These are phyloP conservation scores for Propithecus deckenii DNA, from an alignment of 2,797 vertebrate species.

Conservation along the genomic window DNA sequence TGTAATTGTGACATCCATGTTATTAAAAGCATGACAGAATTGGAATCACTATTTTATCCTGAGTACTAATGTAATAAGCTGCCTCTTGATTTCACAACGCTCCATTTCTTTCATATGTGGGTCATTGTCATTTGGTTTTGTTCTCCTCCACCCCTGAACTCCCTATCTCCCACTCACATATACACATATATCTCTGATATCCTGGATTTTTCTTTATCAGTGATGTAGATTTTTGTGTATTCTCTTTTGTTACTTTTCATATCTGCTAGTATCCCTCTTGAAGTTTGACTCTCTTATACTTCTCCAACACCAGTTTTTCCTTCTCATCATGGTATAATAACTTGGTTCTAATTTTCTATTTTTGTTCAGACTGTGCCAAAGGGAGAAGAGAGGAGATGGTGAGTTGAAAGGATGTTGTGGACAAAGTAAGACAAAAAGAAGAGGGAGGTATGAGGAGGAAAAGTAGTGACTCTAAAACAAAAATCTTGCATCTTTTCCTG, in stretches of 20 bases:
- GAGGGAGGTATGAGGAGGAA: neutral
- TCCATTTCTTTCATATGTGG: neutral
- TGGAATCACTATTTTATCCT: neutral
- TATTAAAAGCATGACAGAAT: neutral
- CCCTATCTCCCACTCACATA: neutral
- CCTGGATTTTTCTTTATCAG: neutral
- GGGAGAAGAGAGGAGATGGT: neutral
- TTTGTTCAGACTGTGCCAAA: neutral
- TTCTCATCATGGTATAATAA: neutral
- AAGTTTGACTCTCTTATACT: neutral
- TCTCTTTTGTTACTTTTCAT: neutral
- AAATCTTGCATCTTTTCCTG: neutral
- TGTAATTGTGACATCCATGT: neutral
- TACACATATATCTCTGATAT: neutral
- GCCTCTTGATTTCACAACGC: neutral
- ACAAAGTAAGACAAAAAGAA: neutral
- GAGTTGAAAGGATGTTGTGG: neutral
- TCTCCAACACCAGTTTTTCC: neutral
- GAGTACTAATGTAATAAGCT: neutral
- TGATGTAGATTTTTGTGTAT: neutral
- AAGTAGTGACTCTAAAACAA: neutral
- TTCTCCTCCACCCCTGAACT: neutral
- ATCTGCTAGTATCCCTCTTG: neutral
- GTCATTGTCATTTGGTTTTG: neutral
- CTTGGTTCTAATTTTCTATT: neutral